Evolutionary conservation across 2,797 vertebrate species (phyloP).

Genomic region (Alexandromys oeconomus): DNA sequence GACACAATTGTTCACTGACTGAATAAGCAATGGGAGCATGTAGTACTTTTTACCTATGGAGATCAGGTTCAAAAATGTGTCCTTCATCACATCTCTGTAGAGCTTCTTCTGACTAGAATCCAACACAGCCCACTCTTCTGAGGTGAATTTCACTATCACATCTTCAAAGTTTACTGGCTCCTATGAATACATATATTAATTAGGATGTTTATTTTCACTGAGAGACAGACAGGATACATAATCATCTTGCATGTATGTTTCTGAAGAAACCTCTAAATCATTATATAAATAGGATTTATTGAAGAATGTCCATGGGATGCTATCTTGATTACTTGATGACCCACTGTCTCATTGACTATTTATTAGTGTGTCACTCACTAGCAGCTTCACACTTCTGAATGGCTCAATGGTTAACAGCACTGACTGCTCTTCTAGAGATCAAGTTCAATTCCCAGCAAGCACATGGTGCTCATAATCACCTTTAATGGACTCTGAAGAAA

Average conservation of each 20-base stretch:
- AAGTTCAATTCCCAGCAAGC: background rate
- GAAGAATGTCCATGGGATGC: background rate
- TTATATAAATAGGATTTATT: background rate
- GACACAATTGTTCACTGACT: background rate
- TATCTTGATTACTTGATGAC: background rate
- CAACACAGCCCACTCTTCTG: background rate
- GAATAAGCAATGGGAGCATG: background rate
- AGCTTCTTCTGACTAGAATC: background rate
- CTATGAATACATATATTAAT: background rate
- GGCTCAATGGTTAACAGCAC: background rate
- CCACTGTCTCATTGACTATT: background rate
- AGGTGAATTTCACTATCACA: background rate
- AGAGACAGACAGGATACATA: background rate
- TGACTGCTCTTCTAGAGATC: too few species aligned
- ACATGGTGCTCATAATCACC: too few species aligned
- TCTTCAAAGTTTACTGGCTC: conserved; percentile 78
- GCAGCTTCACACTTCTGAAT: background rate
- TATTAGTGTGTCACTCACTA: background rate
- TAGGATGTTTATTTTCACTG: background rate
- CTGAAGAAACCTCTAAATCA: background rate
- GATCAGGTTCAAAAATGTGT: background rate
- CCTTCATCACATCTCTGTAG: background rate
- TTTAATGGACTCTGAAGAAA: too few species aligned
- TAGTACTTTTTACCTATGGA: background rate
- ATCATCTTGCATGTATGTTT: background rate